Conservation (phyloP, 2,797 vertebrate species). For the Alcedo atthis region DNA sequence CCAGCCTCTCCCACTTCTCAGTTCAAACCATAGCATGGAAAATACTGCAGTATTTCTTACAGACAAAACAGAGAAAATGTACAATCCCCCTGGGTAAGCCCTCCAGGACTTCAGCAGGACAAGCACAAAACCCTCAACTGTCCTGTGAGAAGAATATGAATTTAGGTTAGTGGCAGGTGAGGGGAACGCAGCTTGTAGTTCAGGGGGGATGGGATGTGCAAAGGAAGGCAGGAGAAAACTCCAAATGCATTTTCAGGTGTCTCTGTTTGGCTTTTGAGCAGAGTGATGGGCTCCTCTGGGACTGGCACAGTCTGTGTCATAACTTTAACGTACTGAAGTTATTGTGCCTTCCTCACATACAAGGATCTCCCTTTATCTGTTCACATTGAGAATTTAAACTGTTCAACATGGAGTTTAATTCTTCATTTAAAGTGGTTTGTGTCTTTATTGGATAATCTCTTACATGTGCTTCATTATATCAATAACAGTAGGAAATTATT, state of each 20-base stretch:
- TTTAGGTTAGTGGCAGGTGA: not conserved
- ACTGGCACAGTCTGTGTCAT: not conserved
- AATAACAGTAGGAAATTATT: constrained; percentile 79
- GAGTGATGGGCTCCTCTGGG: not conserved
- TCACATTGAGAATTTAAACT: constrained; percentile 60
- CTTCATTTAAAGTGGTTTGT: constrained; percentile 72
- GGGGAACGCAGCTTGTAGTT: not conserved
- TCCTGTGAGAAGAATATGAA: not conserved
- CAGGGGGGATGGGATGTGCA: accelerated
- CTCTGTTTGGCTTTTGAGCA: not conserved
- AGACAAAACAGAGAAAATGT: accelerated
- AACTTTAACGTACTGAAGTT: not conserved
- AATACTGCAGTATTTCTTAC: too few species aligned
- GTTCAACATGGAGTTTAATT: constrained; percentile 59
- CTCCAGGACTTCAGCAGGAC: not conserved
- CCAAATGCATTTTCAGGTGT: not conserved
- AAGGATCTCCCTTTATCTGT: constrained; percentile 14
- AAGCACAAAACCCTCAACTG: not conserved
- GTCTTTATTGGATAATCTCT: constrained; percentile 72
- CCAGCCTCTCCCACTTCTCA: not conserved
- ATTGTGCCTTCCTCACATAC: not conserved
- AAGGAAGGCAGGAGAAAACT: not conserved
- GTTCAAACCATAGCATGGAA: not conserved
- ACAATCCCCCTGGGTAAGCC: not conserved
- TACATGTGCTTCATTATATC: constrained; percentile 70